Conservation (phyloP, 2,797 vertebrate genomes). For the Decapterus maruadsi region DNA sequence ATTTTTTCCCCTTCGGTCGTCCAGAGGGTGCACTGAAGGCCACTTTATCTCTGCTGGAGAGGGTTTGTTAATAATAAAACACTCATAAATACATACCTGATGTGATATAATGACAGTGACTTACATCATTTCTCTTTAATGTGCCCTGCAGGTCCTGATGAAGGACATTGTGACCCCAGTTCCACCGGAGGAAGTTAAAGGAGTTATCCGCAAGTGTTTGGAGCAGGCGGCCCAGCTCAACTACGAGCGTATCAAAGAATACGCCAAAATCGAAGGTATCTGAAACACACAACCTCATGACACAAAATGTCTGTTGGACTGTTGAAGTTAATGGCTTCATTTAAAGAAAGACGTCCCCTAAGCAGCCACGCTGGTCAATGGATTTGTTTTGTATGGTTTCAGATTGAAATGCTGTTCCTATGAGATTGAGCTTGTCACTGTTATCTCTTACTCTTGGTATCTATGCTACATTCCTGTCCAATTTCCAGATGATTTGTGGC, state of each 20-base stretch:
- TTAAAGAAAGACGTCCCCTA: background rate
- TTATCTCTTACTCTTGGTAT: slow-evolving; percentile 49
- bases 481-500: slow-evolving; percentile 68
- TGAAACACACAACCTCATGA: slow-evolving; percentile 17
- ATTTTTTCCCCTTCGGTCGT: slow-evolving; percentile 99
- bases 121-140: slow-evolving; percentile 26
- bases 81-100: background rate
- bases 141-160: slow-evolving; percentile 90
- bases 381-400: slow-evolving; percentile 26
- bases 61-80: slow-evolving; percentile 86
- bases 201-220: slow-evolving; percentile 99
- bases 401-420: slow-evolving; percentile 37
- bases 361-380: background rate
- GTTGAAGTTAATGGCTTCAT: slow-evolving; percentile 6
- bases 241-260: slow-evolving; percentile 97
- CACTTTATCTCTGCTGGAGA: slow-evolving; percentile 97
- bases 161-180: slow-evolving; percentile 99
- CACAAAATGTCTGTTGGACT: slow-evolving; percentile 9
- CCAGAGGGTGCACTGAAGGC: slow-evolving; percentile 99
- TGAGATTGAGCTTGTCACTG: slow-evolving; percentile 40
- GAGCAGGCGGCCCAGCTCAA: slow-evolving; percentile 99
- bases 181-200: slow-evolving; percentile 98
- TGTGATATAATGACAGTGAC: slow-evolving; percentile 12
- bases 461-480: slow-evolving; percentile 62
- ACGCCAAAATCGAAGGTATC: slow-evolving; percentile 99